Percentiles rank a stretch among this genome's conserved stretches.
Conservation (phyloP, 2,797 vertebrate genomes). For the Acrossocheilus wenchowensis region DNA sequence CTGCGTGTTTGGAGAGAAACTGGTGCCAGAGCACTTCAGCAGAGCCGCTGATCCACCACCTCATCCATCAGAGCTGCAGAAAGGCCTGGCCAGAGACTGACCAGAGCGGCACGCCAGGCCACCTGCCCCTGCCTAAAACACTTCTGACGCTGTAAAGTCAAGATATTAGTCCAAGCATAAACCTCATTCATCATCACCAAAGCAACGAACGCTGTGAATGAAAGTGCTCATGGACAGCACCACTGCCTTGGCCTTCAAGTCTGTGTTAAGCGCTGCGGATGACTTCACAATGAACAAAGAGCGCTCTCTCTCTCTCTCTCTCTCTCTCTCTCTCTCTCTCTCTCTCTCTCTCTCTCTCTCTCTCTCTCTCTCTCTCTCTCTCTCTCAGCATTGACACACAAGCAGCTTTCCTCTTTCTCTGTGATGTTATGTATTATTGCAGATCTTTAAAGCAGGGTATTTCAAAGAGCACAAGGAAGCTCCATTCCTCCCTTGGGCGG, state of each 20-base stretch:
- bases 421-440: constrained; percentile 29
- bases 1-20: constrained; percentile 42
- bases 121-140: constrained; percentile 43
- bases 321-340: background rate
- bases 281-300: constrained; percentile 56
- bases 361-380: background rate
- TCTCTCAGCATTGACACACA: constrained; percentile 7
- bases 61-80: constrained; percentile 56
- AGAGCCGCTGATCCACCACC: constrained; percentile 42
- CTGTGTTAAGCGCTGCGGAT: constrained; percentile 15
- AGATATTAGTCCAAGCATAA: constrained; percentile 61
- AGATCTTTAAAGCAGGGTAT: background rate
- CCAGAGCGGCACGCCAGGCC: constrained; percentile 42
- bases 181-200: constrained; percentile 65
- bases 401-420: background rate
- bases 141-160: constrained; percentile 52
- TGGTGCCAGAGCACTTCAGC: constrained; percentile 39
- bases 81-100: constrained; percentile 50
- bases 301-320: background rate
- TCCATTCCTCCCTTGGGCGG: background rate
- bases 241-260: constrained; percentile 28
- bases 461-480: constrained; percentile 6
- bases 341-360: constrained; percentile 1
- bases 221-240: constrained; percentile 60
- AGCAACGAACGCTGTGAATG: constrained; percentile 52